A percentile compares a stretch with the other conserved stretches of the same genome.
Conservation (phyloP, 2,888 invertebrate species). For the Agrypnus murinus region DNA sequence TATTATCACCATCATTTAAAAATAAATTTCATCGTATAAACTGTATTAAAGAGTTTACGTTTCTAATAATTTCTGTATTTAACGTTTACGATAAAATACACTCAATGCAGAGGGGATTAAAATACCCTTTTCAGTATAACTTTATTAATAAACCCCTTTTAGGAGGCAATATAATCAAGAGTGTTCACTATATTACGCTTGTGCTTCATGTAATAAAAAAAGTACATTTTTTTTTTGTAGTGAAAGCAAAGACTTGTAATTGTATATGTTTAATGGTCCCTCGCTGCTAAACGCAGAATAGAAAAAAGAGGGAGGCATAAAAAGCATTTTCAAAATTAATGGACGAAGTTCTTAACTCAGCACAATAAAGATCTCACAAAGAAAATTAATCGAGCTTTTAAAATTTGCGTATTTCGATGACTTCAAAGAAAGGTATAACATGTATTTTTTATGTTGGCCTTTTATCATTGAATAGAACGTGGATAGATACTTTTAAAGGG, state of each 20-base stretch:
- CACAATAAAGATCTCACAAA: constrained; percentile 39
- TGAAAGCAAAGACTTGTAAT: constrained; percentile 29
- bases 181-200: neutral
- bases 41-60: too few species aligned
- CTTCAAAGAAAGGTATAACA: constrained; percentile 20
- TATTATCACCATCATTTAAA: neutral
- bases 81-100: neutral
- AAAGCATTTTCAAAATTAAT: constrained; percentile 38
- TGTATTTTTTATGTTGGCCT: constrained; percentile 33
- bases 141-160: constrained; percentile 23
- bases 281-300: constrained; percentile 22
- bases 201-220: constrained; percentile 15
- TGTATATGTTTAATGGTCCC: constrained; percentile 24
- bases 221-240: constrained; percentile 10
- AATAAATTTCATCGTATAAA: too few species aligned
- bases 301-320: constrained; percentile 14
- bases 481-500: constrained; percentile 28
- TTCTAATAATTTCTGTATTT: too few species aligned
- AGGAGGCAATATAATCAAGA: neutral
- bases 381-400: constrained; percentile 42
- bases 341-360: constrained; percentile 28
- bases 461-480: constrained; percentile 21
- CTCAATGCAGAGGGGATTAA: constrained; percentile 6
- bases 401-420: constrained; percentile 38
- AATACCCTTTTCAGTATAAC: neutral